Conservation (phyloP, 2,888 invertebrate species). For the Lottia scabra region DNA sequence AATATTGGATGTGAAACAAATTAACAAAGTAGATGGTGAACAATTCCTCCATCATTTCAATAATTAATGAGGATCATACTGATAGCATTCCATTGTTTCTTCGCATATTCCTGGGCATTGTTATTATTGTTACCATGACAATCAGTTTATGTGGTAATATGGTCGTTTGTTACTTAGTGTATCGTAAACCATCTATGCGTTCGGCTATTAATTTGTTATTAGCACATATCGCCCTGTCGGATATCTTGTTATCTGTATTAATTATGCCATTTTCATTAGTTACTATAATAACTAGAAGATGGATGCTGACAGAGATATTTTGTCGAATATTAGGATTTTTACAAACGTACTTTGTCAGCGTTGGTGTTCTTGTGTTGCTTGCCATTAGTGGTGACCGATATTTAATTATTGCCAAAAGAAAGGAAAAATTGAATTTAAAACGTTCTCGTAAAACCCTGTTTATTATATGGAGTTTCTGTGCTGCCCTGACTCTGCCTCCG, state of each 20-base stretch:
- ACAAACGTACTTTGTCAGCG: conserved; percentile 43
- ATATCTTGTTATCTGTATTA: conserved; percentile 44
- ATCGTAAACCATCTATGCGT: conserved; percentile 58
- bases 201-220: conserved; percentile 63
- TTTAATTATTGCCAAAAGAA: conserved; percentile 51
- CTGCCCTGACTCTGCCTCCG: conserved; percentile 41
- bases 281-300: conserved; percentile 32
- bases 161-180: conserved; percentile 56
- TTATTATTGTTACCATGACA: conserved; percentile 30
- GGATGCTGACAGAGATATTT: conserved; percentile 34
- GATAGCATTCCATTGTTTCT: background rate
- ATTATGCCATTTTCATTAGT: conserved; percentile 50
- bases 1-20: too few relatives aligned
- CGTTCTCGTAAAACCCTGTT: conserved; percentile 40
- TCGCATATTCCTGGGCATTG: conserved; percentile 15
- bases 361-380: conserved; percentile 48
- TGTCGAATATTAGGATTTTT: conserved; percentile 43
- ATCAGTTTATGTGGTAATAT: conserved; percentile 50
- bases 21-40: conserved; percentile 10
- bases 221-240: conserved; percentile 56
- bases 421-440: conserved; percentile 46
- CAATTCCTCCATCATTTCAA: background rate
- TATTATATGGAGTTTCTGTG: conserved; percentile 41
- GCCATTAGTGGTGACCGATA: conserved; percentile 59
- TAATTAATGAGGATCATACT: conserved; percentile 2